A percentile compares a stretch with the other conserved stretches of the same genome.
phyloP scores from a whole-genome alignment of 2,888 invertebrate species.

The Elegia similella region DNA sequence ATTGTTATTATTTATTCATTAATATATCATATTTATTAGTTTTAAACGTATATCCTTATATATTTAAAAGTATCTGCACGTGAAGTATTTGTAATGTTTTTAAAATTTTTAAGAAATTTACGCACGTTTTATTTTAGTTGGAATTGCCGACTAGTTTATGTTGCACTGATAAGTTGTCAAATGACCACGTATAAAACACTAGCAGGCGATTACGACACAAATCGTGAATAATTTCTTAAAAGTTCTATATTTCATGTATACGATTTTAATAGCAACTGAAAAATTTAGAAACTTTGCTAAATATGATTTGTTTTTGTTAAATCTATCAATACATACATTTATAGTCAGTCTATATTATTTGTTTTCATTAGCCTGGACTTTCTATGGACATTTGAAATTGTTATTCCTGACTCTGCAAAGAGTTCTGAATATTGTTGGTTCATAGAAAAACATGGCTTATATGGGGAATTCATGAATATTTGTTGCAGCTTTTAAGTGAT shows the following conservation, averaged over 20 bases:
- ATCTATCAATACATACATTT: slow-evolving; percentile 1
- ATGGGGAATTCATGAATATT: slow-evolving; percentile 79
- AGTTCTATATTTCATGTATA: too few species aligned
- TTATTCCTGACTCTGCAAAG: slow-evolving; percentile 1
- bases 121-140: too few species aligned
- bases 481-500: slow-evolving; percentile 78
- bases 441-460: slow-evolving; percentile 59
- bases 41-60: neutral
- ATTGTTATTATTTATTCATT: slow-evolving; percentile 21
- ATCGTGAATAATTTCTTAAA: too few species aligned
- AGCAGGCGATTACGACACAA: too few species aligned
- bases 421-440: slow-evolving; percentile 28
- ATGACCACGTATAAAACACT: too few species aligned
- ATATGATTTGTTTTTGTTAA: neutral
- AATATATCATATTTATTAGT: neutral
- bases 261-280: too few species aligned
- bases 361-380: slow-evolving; percentile 42
- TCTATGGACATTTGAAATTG: slow-evolving; percentile 35
- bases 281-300: neutral
- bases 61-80: too few species aligned
- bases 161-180: too few species aligned
- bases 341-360: slow-evolving; percentile 28
- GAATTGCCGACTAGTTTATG: too few species aligned
- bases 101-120: too few species aligned
- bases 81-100: too few species aligned